phyloP scores from a whole-genome alignment of 1,140 invertebrate genomes.

The Drosophila ficusphila region DNA sequence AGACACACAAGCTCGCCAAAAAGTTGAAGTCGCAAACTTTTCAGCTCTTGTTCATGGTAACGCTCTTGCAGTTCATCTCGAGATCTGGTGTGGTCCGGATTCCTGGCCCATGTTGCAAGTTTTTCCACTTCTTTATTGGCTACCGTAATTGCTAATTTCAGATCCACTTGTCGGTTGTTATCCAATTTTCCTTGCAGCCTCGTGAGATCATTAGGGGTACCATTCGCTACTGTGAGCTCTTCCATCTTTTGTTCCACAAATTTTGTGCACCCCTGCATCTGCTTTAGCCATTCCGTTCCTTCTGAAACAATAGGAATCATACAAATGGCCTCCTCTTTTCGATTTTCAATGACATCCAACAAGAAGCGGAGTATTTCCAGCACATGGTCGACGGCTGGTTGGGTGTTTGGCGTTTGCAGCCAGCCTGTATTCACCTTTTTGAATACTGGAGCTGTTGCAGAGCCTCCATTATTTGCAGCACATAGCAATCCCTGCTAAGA shows the following conservation, averaged over 20 bases:
- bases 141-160: not conserved
- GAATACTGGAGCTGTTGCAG: constrained; percentile 39
- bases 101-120: not conserved
- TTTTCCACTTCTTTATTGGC: not conserved
- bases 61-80: not conserved
- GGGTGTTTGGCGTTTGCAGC: constrained; percentile 22
- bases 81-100: not conserved
- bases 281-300: no score
- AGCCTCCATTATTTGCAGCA: constrained; percentile 19
- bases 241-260: not conserved
- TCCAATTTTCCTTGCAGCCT: not conserved
- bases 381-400: constrained; percentile 7
- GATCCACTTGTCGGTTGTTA: not conserved
- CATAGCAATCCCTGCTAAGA: constrained; percentile 23
- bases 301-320: not conserved
- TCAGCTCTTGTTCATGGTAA: not conserved
- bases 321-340: not conserved
- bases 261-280: not conserved
- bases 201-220: not conserved
- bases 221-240: no score
- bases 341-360: constrained; percentile 23
- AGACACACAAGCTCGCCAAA: constrained; percentile 11
- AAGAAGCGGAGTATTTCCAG: constrained; percentile 47
- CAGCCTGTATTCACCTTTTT: constrained; percentile 22
- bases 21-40: not conserved